Percentiles rank a stretch among this genome's conserved stretches.
These are phyloP conservation scores for Drosophila virilis DNA, from an alignment of 1,140 invertebrate species.

Conservation along the genomic window DNA sequence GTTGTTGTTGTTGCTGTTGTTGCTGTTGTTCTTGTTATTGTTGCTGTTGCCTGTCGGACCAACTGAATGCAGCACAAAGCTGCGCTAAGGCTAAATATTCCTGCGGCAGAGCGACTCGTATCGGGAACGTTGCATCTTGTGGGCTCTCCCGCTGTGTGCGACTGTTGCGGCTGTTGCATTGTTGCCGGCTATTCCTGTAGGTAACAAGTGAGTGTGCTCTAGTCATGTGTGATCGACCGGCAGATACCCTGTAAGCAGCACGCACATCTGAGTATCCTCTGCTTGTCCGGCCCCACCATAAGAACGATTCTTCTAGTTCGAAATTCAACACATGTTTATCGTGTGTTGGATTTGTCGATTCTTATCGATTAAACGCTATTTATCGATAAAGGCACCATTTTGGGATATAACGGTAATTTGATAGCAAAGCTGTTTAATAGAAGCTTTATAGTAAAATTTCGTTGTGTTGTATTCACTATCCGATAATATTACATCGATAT, in stretches of 20 bases:
- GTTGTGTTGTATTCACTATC: not conserved
- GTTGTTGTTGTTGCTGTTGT: no score
- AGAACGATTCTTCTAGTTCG: no score
- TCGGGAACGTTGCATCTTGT: slow-evolving; percentile 20
- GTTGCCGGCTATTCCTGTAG: slow-evolving; percentile 36
- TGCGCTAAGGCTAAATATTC: slow-evolving; percentile 15
- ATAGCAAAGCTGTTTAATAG: no score
- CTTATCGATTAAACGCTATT: not conserved
- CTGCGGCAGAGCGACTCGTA: slow-evolving; percentile 12
- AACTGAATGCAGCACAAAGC: slow-evolving; percentile 28
- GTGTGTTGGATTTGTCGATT: no score
- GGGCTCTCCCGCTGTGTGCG: slow-evolving; percentile 50
- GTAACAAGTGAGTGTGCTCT: slow-evolving; percentile 24
- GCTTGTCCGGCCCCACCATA: no score
- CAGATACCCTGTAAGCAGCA: not conserved
- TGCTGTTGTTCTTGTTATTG: slow-evolving; percentile 36
- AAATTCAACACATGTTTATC: no score
- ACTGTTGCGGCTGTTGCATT: slow-evolving; percentile 4
- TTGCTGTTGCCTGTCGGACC: slow-evolving; percentile 24
- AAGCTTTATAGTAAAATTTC: no score
- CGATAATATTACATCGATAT: not conserved
- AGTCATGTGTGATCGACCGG: not conserved
- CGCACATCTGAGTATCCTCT: no score
- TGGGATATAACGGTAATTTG: no score
- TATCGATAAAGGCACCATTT: not conserved